Evolutionary conservation across 1,140 invertebrate genomes (phyloP).

Genomic region (Lepidotrigona ventralis): DNA sequence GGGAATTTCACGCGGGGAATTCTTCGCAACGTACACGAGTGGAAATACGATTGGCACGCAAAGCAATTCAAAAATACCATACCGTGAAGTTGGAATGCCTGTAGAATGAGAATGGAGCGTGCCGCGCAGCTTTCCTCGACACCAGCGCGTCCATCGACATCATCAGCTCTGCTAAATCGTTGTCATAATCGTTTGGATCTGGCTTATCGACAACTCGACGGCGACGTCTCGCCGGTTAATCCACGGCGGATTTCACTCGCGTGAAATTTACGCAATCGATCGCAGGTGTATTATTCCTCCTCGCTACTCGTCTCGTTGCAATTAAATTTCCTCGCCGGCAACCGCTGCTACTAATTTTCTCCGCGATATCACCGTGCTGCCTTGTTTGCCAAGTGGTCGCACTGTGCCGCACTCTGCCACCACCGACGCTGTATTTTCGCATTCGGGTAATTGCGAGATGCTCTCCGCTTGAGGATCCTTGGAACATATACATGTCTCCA

Average conservation of each 20-base stretch:
- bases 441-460: neutral
- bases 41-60: conserved; percentile 12
- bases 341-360: conserved; percentile 25
- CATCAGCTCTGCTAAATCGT: neutral
- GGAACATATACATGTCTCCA: neutral
- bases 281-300: conserved; percentile 6
- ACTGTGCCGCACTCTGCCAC: neutral
- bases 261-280: conserved; percentile 18
- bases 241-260: neutral
- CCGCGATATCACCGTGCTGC: neutral
- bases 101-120: conserved; percentile 29
- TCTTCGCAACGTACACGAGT: conserved; percentile 43
- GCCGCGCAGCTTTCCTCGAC: too few relatives aligned
- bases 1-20: conserved; percentile 26
- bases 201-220: neutral
- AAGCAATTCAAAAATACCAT: conserved; percentile 43
- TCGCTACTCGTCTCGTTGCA: neutral
- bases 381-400: conserved; percentile 1
- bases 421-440: too few relatives aligned
- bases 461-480: neutral
- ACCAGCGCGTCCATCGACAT: neutral
- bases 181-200: neutral
- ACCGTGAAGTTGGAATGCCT: neutral
- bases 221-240: neutral
- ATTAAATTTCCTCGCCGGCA: conserved; percentile 34